Percentiles rank a stretch among this genome's conserved stretches.
Conservation (phyloP, 2,797 vertebrate genomes). For the Enteromius afrohamiltoni region DNA sequence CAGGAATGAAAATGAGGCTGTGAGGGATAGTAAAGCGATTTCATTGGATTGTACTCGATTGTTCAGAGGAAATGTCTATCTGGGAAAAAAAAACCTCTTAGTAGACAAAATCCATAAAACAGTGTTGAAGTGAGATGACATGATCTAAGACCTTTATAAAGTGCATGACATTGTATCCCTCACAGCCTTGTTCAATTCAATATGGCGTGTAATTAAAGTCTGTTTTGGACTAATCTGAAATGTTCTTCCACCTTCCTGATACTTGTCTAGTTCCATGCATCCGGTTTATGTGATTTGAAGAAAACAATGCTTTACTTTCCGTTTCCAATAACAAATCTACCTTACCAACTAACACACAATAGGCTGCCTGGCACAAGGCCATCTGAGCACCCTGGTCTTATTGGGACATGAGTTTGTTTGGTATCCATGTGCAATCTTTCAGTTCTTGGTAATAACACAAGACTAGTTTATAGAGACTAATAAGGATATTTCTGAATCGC, state of each 20-base stretch:
- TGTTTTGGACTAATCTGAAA: conserved; percentile 9
- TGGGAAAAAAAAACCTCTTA: neutral
- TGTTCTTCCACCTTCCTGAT: conserved; percentile 24
- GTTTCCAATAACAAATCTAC: conserved; percentile 48
- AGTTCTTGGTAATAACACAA: neutral
- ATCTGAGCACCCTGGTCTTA: conserved; percentile 4
- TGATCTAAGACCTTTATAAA: neutral
- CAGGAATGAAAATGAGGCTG: neutral
- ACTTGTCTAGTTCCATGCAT: conserved; percentile 36
- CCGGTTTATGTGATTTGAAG: conserved; percentile 30
- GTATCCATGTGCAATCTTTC: neutral
- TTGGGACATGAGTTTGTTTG: conserved; percentile 34
- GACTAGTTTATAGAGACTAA: neutral
- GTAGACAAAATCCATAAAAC: neutral
- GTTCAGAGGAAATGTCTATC: neutral
- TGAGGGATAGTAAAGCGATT: neutral
- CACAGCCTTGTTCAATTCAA: neutral
- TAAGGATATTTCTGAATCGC: neutral
- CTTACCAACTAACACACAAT: conserved; percentile 40
- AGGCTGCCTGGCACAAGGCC: conserved; percentile 31
- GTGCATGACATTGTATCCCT: neutral
- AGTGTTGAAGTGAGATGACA: neutral
- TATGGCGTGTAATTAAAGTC: neutral
- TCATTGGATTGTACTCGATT: neutral
- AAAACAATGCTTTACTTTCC: conserved; percentile 52